Base-by-base conservation (phyloP, 92 coral and sea anemone genomes). In the Actinostola sp. region DNA sequence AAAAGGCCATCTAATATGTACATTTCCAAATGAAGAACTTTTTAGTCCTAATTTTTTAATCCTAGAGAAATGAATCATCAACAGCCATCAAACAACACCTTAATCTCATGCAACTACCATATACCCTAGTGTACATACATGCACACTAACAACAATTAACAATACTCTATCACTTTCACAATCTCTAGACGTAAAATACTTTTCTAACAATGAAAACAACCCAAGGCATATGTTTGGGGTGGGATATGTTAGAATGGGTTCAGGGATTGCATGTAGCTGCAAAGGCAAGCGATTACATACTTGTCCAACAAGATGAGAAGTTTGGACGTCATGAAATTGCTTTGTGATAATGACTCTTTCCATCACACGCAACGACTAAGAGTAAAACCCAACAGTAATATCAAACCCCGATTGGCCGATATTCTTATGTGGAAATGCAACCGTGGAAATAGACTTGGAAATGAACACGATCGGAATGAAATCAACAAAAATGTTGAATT, bases 151-250 rank as follows among this genome's bases (percentile, higher is more conserved):
- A 28, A 53, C 59, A 53, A 53, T 53, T 53, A 53, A 28, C 59
- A 53, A 53, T 53, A 53, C 21, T 53, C 30, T 20, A 53, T 53
- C 59, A 53, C 59, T 53, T 53, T 53, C 21, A 53, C 30, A n/a
- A n/a, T 4, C 59, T 20, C 11, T n/a, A n/a, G 27, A 53, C 59
- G 59, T 28, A 53, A 53, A 23, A n/a, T 3, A 9, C 27, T 16
- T 53, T 53, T 5, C 27, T 25, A 20, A 19, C 1, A 28, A 1
- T 8, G 7, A 1, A 53, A 1, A 25, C 1, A 23, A 7, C 7
- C 17, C 17, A 19, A 53, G 3, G 3, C 11, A n/a, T 20, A 53
- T 20, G 25, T 20, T 20, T 25, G 25, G 25, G 12, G 15, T 15
- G 59, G 21, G 26, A 53, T 3, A 53, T 5, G 7, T 20, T 53